Conservation (phyloP, 2,888 invertebrate species). For the Rhingia rostrata region DNA sequence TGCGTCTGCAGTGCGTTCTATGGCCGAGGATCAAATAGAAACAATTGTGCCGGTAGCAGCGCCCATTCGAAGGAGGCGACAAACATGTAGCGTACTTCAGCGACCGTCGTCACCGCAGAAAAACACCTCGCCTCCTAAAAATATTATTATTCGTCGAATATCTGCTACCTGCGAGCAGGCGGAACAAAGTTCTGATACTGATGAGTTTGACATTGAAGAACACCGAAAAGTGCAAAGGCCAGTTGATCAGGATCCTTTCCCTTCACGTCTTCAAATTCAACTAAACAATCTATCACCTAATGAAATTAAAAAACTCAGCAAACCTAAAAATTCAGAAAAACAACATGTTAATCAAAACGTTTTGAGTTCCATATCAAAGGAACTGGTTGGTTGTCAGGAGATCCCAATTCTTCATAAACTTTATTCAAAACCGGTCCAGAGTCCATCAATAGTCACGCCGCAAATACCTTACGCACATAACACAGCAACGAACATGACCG, state of each 20-base stretch:
- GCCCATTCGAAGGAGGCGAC: conserved; percentile 29
- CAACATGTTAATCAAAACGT: background rate
- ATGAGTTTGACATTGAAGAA: background rate
- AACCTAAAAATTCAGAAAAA: background rate
- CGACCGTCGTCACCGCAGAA: background rate
- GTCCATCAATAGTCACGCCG: background rate
- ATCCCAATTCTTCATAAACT: conserved; percentile 31
- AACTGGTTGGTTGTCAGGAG: background rate
- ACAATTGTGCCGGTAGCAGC: background rate
- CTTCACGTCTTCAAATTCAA: background rate
- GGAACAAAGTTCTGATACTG: background rate
- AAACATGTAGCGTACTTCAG: conserved; percentile 46
- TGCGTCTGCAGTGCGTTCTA: background rate
- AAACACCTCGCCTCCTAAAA: background rate
- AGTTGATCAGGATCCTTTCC: conserved; percentile 20
- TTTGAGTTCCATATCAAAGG: background rate
- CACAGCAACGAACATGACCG: conserved; percentile 75
- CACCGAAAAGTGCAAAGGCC: background rate
- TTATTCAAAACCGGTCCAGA: conserved; percentile 30
- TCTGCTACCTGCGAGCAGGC: background rate
- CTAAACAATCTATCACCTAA: conserved; percentile 15
- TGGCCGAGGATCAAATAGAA: background rate
- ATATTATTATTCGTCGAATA: conserved; percentile 32
- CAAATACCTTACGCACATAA: conserved; percentile 53
- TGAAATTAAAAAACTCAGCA: conserved; percentile 18